Conservation (phyloP, 2,888 invertebrate genomes). For the Operophtera brumata region DNA sequence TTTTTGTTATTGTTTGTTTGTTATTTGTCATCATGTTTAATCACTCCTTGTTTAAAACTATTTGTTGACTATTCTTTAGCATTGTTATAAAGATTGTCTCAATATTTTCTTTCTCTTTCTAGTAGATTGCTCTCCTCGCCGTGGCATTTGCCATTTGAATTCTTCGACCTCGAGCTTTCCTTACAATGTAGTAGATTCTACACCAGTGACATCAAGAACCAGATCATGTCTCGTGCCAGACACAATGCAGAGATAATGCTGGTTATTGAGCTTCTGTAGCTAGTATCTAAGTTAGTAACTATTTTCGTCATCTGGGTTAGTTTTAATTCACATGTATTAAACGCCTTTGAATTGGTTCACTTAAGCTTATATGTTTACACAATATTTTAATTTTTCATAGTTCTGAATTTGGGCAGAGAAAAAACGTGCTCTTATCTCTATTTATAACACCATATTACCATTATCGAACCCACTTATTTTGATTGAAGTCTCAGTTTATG, state of each 20-base stretch:
- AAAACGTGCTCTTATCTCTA: background rate
- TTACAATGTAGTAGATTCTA: constrained; percentile 78
- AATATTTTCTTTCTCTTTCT: constrained; percentile 16
- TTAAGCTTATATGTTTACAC: no score
- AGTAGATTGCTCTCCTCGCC: constrained; percentile 62
- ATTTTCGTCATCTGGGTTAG: background rate
- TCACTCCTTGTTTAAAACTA: background rate
- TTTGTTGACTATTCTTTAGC: background rate
- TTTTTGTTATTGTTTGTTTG: no score
- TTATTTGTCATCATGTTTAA: no score
- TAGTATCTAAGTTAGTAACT: background rate
- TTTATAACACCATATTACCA: constrained; percentile 24
- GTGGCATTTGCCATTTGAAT: constrained; percentile 47
- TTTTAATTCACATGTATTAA: background rate
- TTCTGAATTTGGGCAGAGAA: background rate
- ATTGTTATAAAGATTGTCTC: constrained; percentile 1
- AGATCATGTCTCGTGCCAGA: constrained; percentile 74
- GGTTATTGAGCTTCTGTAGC: no score
- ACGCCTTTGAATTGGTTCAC: no score
- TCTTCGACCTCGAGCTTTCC: constrained; percentile 70
- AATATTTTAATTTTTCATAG: constrained; percentile 20
- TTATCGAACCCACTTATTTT: constrained; percentile 33
- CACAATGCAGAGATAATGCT: no score
- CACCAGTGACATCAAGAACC: constrained; percentile 80
- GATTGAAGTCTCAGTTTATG: constrained; percentile 42